Percentiles rank a stretch among this genome's conserved stretches.
Evolutionary conservation across 2,888 invertebrate species (phyloP).

Genomic region (Stomorhina lunata): DNA sequence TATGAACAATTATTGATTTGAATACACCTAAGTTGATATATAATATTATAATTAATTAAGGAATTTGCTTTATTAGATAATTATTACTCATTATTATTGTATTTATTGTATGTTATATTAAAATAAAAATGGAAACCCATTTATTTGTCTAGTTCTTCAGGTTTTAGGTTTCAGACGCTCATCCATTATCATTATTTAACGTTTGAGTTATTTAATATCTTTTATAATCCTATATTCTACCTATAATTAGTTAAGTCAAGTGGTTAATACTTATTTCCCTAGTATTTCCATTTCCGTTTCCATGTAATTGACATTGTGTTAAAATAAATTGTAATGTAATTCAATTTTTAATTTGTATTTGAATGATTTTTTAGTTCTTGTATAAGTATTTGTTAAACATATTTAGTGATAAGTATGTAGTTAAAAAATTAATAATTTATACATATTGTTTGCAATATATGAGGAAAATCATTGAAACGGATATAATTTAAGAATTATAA

Average conservation of each 20-base stretch:
- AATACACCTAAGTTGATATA: background rate
- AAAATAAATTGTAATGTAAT: background rate
- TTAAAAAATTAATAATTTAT: slow-evolving; percentile 60
- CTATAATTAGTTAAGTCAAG: background rate
- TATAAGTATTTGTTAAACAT: slow-evolving; percentile 54
- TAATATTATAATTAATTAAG: slow-evolving; percentile 42
- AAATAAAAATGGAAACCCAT: too few relatives aligned
- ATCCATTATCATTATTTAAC: background rate
- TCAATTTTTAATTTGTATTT: background rate
- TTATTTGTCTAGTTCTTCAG: slow-evolving; percentile 27
- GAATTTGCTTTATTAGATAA: slow-evolving; percentile 63
- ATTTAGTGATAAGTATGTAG: slow-evolving; percentile 54
- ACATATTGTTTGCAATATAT: slow-evolving; percentile 64
- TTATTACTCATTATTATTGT: slow-evolving; percentile 27
- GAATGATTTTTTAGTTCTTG: slow-evolving; percentile 27
- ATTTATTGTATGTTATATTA: slow-evolving; percentile 6
- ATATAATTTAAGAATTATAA: slow-evolving; percentile 57
- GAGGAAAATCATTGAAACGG: slow-evolving; percentile 36
- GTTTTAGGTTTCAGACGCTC: slow-evolving; percentile 41
- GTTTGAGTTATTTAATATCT: background rate
- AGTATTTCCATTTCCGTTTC: too few relatives aligned
- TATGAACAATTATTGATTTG: slow-evolving; percentile 38
- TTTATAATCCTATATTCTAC: too few relatives aligned
- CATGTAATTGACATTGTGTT: too few relatives aligned
- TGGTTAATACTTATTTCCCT: background rate